Evolutionary conservation across 2,797 vertebrate species (phyloP).

Genomic region (Mallotus villosus): DNA sequence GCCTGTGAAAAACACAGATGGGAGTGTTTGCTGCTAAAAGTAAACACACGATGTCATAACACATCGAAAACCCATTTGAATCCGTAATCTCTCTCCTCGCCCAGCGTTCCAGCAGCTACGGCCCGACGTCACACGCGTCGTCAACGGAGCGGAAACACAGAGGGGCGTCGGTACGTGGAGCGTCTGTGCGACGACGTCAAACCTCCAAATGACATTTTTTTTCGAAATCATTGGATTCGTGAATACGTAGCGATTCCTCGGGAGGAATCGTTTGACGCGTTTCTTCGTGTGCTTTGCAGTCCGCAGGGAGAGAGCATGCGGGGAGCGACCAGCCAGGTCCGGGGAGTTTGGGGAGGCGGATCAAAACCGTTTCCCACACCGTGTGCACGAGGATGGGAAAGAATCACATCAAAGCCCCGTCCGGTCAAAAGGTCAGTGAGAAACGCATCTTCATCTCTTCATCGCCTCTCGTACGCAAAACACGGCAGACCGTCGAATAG

Average conservation of each 20-base stretch:
- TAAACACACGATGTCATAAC: conserved; percentile 18
- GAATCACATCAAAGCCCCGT: conserved; percentile 77
- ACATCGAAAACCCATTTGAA: conserved; percentile 37
- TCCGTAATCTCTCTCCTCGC: conserved; percentile 52
- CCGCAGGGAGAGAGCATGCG: conserved; percentile 60
- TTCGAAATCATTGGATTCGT: conserved; percentile 10
- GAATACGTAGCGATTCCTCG: background rate
- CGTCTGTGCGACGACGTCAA: conserved; percentile 6
- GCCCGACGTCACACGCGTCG: conserved; percentile 61
- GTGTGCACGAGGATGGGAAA: conserved; percentile 84
- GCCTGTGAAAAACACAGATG: background rate
- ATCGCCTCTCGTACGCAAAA: background rate
- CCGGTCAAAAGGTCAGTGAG: conserved; percentile 73
- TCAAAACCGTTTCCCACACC: conserved; percentile 78
- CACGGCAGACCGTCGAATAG: background rate
- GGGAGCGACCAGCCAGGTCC: conserved; percentile 58
- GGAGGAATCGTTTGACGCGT: background rate
- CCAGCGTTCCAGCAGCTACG: conserved; percentile 84
- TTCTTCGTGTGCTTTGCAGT: conserved; percentile 18
- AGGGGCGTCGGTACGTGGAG: conserved; percentile 50
- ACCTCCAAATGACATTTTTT: conserved; percentile 6
- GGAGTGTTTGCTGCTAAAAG: background rate
- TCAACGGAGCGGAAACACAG: conserved; percentile 57
- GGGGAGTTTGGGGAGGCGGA: conserved; percentile 76
- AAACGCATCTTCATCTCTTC: too few relatives aligned